These are phyloP conservation scores for Mimachlamys varia DNA, from an alignment of 2,888 invertebrate genomes.

Conservation along the genomic window DNA sequence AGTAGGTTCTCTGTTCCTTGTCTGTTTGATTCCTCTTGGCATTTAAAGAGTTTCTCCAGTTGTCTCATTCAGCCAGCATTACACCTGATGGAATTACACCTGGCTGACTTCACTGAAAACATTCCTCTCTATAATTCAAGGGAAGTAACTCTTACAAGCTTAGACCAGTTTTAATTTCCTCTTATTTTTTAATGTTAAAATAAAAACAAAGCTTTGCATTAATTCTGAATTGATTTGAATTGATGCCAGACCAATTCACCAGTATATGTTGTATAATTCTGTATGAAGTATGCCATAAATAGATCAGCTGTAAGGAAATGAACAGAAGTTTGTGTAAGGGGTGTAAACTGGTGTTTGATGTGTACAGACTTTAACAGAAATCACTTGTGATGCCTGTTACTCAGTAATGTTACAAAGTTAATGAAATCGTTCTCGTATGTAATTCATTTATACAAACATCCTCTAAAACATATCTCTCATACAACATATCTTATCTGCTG, in stretches of 20 bases:
- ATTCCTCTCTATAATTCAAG: neutral
- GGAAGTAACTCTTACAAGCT: slow-evolving; percentile 1
- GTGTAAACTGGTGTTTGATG: no score
- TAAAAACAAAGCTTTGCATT: neutral
- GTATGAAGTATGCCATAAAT: neutral
- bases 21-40: neutral
- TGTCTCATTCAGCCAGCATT: neutral
- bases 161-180: neutral
- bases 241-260: neutral
- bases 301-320: neutral
- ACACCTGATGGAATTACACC: neutral
- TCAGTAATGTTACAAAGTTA: neutral
- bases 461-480: neutral
- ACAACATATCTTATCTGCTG: neutral
- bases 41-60: neutral
- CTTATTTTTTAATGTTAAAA: neutral
- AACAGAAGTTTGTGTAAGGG: no score
- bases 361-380: neutral
- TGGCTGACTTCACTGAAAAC: neutral
- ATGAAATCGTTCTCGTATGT: neutral
- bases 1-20: neutral
- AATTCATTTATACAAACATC: neutral
- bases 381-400: neutral
- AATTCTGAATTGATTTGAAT: neutral
- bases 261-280: neutral